phyloP scores from a whole-genome alignment of 2,888 invertebrate species.

The Eupithecia vulgata region DNA sequence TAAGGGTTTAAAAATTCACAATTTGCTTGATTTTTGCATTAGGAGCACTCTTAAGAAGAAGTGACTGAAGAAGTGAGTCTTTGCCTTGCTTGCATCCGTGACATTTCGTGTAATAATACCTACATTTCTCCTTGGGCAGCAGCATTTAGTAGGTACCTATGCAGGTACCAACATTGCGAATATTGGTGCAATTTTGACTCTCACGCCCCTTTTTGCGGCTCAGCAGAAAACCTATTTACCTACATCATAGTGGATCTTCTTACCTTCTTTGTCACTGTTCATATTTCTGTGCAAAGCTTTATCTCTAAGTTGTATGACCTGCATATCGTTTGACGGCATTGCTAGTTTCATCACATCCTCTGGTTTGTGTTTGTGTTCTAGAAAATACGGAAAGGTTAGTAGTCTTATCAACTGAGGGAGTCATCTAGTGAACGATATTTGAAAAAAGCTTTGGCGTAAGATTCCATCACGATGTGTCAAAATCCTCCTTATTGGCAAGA shows the following conservation, averaged over 20 bases:
- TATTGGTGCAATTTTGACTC: too few species aligned
- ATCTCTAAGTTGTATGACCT: slow-evolving; percentile 44
- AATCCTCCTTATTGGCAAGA: too few species aligned
- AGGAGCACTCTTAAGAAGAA: too few species aligned
- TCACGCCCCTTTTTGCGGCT: background rate
- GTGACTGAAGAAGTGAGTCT: too few species aligned
- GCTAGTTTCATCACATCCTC: slow-evolving; percentile 38
- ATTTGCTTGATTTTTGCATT: too few species aligned
- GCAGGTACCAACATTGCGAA: too few species aligned
- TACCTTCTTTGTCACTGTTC: slow-evolving; percentile 46
- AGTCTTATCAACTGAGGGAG: background rate
- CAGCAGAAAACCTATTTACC: background rate
- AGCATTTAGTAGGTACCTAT: too few species aligned
- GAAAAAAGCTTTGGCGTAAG: background rate
- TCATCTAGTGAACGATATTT: background rate
- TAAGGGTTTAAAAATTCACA: too few species aligned
- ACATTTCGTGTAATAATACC: too few species aligned
- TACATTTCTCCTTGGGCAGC: too few species aligned
- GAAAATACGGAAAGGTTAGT: slow-evolving; percentile 22
- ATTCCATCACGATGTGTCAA: too few species aligned
- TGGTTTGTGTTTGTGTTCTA: slow-evolving; percentile 44
- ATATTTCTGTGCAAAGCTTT: slow-evolving; percentile 44
- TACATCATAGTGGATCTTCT: slow-evolving; percentile 5
- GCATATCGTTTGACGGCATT: slow-evolving; percentile 47
- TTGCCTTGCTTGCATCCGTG: too few species aligned